Percentiles rank a stretch among this genome's conserved stretches.
These are phyloP conservation scores for Syndactyla subalaris DNA, from an alignment of 2,797 vertebrate genomes.

Conservation along the genomic window DNA sequence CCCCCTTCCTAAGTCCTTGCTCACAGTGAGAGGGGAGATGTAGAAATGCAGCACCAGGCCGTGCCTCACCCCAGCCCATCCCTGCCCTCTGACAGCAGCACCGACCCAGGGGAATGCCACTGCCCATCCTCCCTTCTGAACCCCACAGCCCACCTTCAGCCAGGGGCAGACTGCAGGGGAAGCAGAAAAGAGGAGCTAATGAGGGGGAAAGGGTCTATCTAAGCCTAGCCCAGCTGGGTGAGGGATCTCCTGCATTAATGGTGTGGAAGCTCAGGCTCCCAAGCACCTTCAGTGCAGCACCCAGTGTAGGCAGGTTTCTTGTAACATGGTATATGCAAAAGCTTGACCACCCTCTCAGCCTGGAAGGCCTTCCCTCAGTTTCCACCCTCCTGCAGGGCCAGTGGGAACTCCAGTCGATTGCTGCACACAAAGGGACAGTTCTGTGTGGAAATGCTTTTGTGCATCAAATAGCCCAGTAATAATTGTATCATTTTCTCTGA, in stretches of 20 bases:
- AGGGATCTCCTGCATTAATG: background rate
- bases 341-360: background rate
- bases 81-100: background rate
- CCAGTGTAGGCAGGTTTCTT: background rate
- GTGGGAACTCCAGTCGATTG: background rate
- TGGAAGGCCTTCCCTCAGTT: background rate
- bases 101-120: background rate
- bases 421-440: background rate
- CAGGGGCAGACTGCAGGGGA: background rate
- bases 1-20: background rate
- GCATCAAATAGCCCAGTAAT: slow-evolving; percentile 62
- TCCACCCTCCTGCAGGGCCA: background rate
- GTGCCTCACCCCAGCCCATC: background rate
- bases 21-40: background rate
- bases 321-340: background rate
- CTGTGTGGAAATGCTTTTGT: slow-evolving; percentile 46
- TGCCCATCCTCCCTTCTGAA: background rate
- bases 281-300: background rate
- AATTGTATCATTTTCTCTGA: slow-evolving; percentile 61
- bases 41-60: background rate
- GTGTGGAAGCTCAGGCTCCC: too few relatives aligned
- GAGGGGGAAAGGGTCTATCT: background rate
- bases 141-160: background rate
- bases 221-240: background rate
- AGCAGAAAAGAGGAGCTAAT: background rate